Percentiles rank a stretch among this genome's conserved stretches.
Evolutionary conservation across 2,888 invertebrate genomes (phyloP).

Genomic region (Galerucella calmariensis): DNA sequence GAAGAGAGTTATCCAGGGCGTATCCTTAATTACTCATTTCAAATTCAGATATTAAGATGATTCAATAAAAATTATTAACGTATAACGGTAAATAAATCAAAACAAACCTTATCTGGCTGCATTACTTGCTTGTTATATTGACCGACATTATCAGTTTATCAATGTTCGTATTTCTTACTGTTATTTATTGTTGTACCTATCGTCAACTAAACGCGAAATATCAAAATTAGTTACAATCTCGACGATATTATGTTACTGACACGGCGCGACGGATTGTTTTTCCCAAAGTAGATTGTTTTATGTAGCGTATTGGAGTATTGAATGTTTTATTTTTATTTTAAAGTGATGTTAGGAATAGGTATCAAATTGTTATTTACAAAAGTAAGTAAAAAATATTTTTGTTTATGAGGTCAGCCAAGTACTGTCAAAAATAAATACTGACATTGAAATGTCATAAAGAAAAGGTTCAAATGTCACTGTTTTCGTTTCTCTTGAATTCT

Average conservation of each 20-base stretch:
- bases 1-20: too few relatives aligned
- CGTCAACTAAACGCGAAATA: background rate
- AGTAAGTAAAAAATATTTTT: too few relatives aligned
- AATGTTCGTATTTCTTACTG: slow-evolving; percentile 19
- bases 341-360: too few relatives aligned
- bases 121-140: slow-evolving; percentile 23
- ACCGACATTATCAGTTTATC: slow-evolving; percentile 18
- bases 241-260: background rate
- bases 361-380: too few relatives aligned
- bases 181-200: background rate
- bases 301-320: background rate
- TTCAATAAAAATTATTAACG: slow-evolving; percentile 4
- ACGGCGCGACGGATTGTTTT: background rate
- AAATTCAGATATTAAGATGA: slow-evolving; percentile 11
- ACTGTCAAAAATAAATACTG: too few relatives aligned
- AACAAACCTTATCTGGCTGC: slow-evolving; percentile 20
- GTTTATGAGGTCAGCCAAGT: too few relatives aligned
- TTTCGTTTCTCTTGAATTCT: too few relatives aligned
- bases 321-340: too few relatives aligned
- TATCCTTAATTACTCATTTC: background rate
- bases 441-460: too few relatives aligned
- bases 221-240: background rate
- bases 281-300: background rate
- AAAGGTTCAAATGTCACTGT: too few relatives aligned
- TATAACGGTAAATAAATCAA: slow-evolving; percentile 17